A percentile compares a stretch with the other conserved stretches of the same genome.
phyloP scores from a whole-genome alignment of 2,113 vertebrate genomes.

The Myotis brandtii region DNA sequence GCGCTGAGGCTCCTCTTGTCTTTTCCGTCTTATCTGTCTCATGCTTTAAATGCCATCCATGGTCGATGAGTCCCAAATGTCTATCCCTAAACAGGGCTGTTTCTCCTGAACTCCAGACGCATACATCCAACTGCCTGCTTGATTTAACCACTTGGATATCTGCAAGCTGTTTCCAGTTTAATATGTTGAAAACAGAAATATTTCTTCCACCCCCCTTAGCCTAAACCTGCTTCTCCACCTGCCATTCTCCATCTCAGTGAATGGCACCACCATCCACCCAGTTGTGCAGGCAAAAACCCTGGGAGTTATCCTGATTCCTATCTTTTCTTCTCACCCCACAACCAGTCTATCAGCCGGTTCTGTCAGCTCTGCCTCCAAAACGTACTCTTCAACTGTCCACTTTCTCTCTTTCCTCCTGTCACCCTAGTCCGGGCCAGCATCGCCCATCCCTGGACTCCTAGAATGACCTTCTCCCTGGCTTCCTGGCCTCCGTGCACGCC shows the following conservation, averaged over 20 bases:
- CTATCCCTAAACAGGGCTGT: background rate
- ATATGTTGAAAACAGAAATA: background rate
- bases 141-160: background rate
- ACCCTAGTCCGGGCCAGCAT: too few species aligned
- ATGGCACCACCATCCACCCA: background rate
- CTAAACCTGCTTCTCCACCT: constrained; percentile 64
- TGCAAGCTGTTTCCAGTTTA: background rate
- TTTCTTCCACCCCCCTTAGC: background rate
- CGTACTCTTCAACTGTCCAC: background rate
- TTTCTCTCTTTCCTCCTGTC: background rate
- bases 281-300: background rate
- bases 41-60: background rate
- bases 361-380: background rate
- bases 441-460: background rate
- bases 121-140: background rate
- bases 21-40: background rate
- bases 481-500: rapidly evolving
- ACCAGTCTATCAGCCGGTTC: background rate
- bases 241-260: background rate
- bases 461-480: background rate
- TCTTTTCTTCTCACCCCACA: background rate
- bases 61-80: background rate
- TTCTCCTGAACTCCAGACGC: background rate
- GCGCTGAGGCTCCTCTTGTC: background rate
- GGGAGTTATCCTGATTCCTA: constrained; percentile 1